These are phyloP conservation scores for Scomber colias DNA, from an alignment of 2,113 vertebrate species.

Conservation along the genomic window DNA sequence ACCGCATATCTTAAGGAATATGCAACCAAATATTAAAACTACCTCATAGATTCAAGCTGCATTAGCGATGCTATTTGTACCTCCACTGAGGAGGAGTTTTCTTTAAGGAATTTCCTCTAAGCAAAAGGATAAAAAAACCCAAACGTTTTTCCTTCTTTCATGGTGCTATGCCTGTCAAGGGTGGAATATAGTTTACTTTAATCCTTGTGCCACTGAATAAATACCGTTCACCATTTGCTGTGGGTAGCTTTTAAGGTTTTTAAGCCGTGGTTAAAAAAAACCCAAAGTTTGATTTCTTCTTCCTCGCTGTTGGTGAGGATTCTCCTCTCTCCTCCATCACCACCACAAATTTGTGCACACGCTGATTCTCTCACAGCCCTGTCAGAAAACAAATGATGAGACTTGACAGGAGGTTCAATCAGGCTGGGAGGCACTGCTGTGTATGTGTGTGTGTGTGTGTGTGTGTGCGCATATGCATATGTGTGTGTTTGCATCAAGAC, in stretches of 20 bases:
- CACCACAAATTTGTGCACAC: constrained; percentile 9
- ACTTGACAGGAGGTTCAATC: constrained; percentile 29
- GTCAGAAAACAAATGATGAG: constrained; percentile 35
- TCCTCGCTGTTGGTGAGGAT: constrained; percentile 10
- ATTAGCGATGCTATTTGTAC: constrained; percentile 41
- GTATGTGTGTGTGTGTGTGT: constrained; percentile 27
- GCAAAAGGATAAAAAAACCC: constrained; percentile 40
- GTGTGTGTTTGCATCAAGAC: constrained; percentile 31
- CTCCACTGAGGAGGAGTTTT: constrained; percentile 18
- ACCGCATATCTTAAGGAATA: constrained; percentile 7
- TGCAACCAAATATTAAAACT: constrained; percentile 16
- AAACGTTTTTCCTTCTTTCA: constrained; percentile 58
- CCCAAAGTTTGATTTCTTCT: not conserved
- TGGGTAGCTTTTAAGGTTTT: constrained; percentile 54
- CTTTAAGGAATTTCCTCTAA: constrained; percentile 44
- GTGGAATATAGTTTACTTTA: constrained; percentile 66
- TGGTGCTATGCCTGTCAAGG: constrained; percentile 53
- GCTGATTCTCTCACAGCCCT: constrained; percentile 3
- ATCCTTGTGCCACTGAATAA: constrained; percentile 50
- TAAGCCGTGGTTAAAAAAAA: not conserved
- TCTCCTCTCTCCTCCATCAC: constrained; percentile 29
- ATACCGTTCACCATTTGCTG: constrained; percentile 42
- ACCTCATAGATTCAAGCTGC: constrained; percentile 30
- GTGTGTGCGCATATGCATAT: constrained; percentile 48
- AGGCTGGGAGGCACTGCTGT: constrained; percentile 3